Evolutionary conservation across 2,888 invertebrate genomes (phyloP).

Genomic region (Coronaproctus castanopsis): DNA sequence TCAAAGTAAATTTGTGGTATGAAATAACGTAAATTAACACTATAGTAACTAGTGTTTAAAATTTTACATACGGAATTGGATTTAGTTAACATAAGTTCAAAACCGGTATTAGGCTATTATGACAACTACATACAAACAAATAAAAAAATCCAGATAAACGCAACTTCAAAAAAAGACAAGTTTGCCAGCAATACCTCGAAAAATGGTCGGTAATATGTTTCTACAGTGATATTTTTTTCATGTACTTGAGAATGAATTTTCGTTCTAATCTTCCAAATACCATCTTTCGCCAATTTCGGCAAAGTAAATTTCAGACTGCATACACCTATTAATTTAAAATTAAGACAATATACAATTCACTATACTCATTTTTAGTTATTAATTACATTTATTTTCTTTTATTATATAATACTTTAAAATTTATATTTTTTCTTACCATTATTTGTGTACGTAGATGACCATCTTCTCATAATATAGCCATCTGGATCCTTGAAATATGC

Average conservation of each 20-base stretch:
- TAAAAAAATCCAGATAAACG: too few species aligned
- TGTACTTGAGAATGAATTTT: conserved; percentile 25
- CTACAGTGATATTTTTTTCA: conserved; percentile 25
- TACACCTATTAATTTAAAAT: conserved; percentile 24
- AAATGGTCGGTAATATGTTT: conserved; percentile 26
- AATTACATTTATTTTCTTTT: too few species aligned
- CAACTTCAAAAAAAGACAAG: too few species aligned
- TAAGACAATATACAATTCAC: too few species aligned
- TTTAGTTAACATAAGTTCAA: not conserved
- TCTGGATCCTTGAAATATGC: conserved; percentile 26
- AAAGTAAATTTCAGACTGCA: conserved; percentile 25
- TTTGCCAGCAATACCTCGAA: conserved; percentile 27
- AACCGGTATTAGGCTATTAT: too few species aligned
- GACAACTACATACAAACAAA: too few species aligned
- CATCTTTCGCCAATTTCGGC: conserved; percentile 26
- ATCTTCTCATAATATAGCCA: conserved; percentile 26
- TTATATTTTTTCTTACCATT: too few species aligned
- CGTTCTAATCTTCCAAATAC: conserved; percentile 26
- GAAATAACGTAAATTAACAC: too few species aligned
- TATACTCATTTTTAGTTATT: too few species aligned
- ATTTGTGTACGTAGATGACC: conserved; percentile 26
- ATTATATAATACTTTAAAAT: too few species aligned
- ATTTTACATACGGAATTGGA: not conserved
- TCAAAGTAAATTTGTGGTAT: too few species aligned
- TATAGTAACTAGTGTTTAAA: too few species aligned